Base-by-base conservation (phyloP, 2,888 invertebrate species). In the Seira musarum region DNA sequence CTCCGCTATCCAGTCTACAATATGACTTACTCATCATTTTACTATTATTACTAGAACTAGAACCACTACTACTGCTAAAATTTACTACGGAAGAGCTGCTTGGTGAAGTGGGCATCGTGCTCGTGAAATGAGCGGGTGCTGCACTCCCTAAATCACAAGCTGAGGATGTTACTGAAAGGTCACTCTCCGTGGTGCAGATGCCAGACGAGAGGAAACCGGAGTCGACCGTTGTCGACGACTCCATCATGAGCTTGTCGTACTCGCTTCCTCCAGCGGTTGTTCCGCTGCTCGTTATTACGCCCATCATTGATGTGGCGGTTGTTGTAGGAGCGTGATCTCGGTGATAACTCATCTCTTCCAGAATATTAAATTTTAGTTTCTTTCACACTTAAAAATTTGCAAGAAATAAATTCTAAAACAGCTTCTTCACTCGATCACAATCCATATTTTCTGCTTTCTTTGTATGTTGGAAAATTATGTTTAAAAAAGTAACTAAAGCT, bases 1-100 rank as follows among this genome's bases (percentile, higher is more conserved):
- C 90, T 87, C 93, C 94, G 90, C 93, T 93, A 88, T 94, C 94
- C 77, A 92, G 89, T 88, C 91, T 90, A 30, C 75, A 57, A 71
- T 82, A 84, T 24, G 83, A 80, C 40, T 77, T 77, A 46, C 77
- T 77, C 70, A 71, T 77, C 66, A 67, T 67, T 24, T 66, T 60
- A 71, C 66, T 77, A 60, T 46, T 77, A 40, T 61, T 66, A 61
- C 53, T 69, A 63, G 49, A 66, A 30, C 6, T 17, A 71, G 66
- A 24, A 75, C 61, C 69, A 61, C 25, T 24, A 53, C 57, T 61
- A 77, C 70, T 71, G 65, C 71, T 71, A 77, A 70, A 69, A 70
- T 76, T 76, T 30, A 30, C 30, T 71, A 77, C 71, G 77, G 77
- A 77, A 77, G 77, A 77, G 77, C 77, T 77, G 71, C 77, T 77